Percentiles rank a stretch among this genome's conserved stretches.
phyloP scores from a whole-genome alignment of 1,140 invertebrate genomes.

The Leptopilina boulardi region DNA sequence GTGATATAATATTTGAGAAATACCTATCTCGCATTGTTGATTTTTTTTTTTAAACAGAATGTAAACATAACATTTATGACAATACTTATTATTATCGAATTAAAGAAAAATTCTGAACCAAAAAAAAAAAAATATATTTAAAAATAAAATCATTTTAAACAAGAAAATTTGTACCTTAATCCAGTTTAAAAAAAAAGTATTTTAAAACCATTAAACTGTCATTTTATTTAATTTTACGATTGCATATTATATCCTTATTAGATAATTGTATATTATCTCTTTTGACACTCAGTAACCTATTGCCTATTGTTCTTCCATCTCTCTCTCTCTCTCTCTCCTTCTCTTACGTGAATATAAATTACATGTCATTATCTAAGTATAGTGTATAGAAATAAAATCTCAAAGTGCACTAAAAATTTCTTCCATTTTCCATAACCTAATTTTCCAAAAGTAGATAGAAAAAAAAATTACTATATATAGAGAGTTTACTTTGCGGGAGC shows the following conservation, averaged over 20 bases:
- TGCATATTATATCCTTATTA: slow-evolving; percentile 7
- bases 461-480: background rate
- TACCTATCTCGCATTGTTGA: slow-evolving; percentile 2
- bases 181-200: too few relatives aligned
- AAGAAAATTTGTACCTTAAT: too few relatives aligned
- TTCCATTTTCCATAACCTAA: background rate
- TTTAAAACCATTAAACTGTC: background rate
- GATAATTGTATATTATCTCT: slow-evolving; percentile 3
- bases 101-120: background rate
- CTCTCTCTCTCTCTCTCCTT: too few relatives aligned
- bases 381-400: background rate
- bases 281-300: slow-evolving; percentile 9
- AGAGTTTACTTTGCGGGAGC: background rate
- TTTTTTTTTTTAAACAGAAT: background rate
- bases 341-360: background rate
- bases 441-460: background rate
- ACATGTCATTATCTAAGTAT: background rate
- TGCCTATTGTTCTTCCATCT: slow-evolving; percentile 15
- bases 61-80: background rate
- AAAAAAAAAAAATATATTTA: too few relatives aligned
- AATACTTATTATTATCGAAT: background rate
- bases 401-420: background rate
- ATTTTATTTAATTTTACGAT: slow-evolving; percentile 1
- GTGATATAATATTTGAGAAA: background rate
- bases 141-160: too few relatives aligned